Conservation (phyloP, 2,113 vertebrate species). For the Sphaerodactylus townsendi region DNA sequence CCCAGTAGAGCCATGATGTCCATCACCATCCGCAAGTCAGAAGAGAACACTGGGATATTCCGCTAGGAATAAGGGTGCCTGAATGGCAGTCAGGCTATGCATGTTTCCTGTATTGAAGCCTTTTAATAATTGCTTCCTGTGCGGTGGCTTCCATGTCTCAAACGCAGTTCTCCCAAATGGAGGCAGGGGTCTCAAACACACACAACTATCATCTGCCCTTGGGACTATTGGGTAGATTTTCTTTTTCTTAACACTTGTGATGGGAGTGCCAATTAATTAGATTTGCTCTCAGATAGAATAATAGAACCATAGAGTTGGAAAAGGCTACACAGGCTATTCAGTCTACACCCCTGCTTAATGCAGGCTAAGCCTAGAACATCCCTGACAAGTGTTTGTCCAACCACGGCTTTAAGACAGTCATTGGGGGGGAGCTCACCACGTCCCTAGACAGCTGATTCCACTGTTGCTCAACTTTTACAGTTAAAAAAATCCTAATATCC, state of each 20-base stretch:
- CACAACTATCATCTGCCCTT: not conserved
- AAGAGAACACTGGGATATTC: not conserved
- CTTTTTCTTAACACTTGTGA: not conserved
- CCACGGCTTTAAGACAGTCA: no score
- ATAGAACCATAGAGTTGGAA: no score
- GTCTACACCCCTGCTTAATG: no score
- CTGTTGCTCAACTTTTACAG: no score
- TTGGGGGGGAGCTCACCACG: no score
- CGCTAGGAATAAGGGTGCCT: no score
- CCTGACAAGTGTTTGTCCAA: no score
- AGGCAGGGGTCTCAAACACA: not conserved
- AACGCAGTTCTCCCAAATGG: not conserved
- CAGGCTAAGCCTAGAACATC: no score
- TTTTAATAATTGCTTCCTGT: not conserved
- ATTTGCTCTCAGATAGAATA: not conserved
- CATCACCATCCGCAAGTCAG: not conserved
- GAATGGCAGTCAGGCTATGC: not conserved
- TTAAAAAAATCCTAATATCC: no score
- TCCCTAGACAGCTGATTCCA: no score
- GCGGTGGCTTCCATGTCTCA: not conserved
- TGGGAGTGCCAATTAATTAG: not conserved
- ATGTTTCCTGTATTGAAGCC: not conserved
- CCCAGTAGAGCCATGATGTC: not conserved
- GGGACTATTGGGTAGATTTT: not conserved
- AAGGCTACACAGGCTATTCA: no score